Conservation (phyloP, 2,113 vertebrate species). For the sheep (Ovis aries) region ARS-UI_Ramb_v3.0 NC_056056.1:37230001-37230500, state of each 20-base stretch:
- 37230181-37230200: conserved; percentile 52
- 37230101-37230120: not conserved
- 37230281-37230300: conserved; percentile 58
- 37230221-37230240: conserved; percentile 55
- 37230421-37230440: not conserved
- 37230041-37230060: not conserved
- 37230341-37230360: not conserved
- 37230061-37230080: not conserved
- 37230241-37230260: conserved; percentile 57
- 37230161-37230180: conserved; percentile 41
- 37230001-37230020: not conserved
- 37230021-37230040: not conserved
- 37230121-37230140: not conserved
- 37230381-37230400: not conserved
- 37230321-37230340: conserved; percentile 6
- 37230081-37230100: not conserved
- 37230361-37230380: not conserved
- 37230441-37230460: too few species aligned
- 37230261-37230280: conserved; percentile 63
- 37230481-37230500: not conserved
- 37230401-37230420: not conserved
- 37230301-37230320: not conserved
- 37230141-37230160: not conserved
- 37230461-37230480: not conserved
- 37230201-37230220: conserved; percentile 48